A percentile compares a stretch with the other conserved stretches of the same genome.
These are phyloP conservation scores for Peromyscus maniculatus DNA, from an alignment of 2,113 vertebrate genomes.

Conservation along the genomic window DNA sequence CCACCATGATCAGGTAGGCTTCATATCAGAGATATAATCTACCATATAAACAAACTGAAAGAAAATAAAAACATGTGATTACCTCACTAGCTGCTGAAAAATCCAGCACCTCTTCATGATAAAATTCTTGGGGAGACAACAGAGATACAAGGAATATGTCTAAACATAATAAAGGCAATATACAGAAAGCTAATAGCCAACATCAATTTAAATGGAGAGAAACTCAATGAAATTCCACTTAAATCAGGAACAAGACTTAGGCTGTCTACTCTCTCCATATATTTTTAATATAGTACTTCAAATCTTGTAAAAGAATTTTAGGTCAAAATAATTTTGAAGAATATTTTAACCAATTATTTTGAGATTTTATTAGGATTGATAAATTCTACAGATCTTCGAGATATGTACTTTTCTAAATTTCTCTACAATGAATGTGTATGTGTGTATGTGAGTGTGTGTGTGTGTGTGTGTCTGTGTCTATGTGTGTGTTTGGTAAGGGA, in stretches of 20 bases:
- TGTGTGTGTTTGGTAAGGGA: not conserved
- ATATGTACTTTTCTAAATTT: not conserved
- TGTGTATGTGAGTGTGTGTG: not conserved
- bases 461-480: too few relatives aligned
- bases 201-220: not conserved
- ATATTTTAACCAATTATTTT: not conserved
- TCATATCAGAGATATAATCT: not conserved
- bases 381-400: not conserved
- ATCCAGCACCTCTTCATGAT: not conserved
- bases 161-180: not conserved
- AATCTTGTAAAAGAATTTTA: not conserved
- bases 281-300: not conserved
- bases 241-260: not conserved
- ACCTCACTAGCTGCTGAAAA: not conserved
- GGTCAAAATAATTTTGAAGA: not conserved
- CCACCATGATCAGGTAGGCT: not conserved
- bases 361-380: not conserved
- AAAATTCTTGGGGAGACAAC: not conserved
- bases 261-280: not conserved
- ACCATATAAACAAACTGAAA: not conserved
- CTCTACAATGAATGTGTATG: not conserved
- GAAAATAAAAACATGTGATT: not conserved
- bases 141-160: not conserved
- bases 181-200: not conserved
- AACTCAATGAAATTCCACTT: not conserved